These are phyloP conservation scores for Channa argus DNA, from an alignment of 2,113 vertebrate genomes.

Conservation along the genomic window DNA sequence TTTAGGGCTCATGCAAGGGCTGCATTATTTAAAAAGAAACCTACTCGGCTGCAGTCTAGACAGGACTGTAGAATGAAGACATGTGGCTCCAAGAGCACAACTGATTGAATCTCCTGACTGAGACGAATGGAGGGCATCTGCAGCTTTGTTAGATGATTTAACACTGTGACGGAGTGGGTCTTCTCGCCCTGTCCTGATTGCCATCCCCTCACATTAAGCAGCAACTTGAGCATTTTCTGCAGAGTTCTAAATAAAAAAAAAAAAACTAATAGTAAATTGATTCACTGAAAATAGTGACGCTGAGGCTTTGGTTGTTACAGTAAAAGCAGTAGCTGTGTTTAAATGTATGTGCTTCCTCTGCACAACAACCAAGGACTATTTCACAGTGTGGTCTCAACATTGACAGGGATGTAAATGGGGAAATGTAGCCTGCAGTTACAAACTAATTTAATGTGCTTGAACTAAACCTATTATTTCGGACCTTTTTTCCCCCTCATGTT, in stretches of 20 bases:
- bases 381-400: too few species aligned
- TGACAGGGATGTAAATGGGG: too few species aligned
- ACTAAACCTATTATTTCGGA: too few species aligned
- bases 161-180: slow-evolving; percentile 39
- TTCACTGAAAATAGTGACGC: background rate
- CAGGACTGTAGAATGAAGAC: slow-evolving; percentile 26
- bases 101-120: slow-evolving; percentile 48
- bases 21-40: slow-evolving; percentile 26
- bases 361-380: too few species aligned
- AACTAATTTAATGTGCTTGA: too few species aligned
- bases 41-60: background rate
- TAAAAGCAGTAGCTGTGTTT: too few species aligned
- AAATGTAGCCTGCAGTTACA: too few species aligned
- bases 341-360: too few species aligned
- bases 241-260: slow-evolving; percentile 19
- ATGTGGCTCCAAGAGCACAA: slow-evolving; percentile 26
- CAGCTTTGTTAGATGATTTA: slow-evolving; percentile 64
- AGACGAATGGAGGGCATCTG: slow-evolving; percentile 49
- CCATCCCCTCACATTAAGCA: slow-evolving; percentile 47
- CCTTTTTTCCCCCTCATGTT: too few species aligned
- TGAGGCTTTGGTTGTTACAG: background rate
- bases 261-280: too few species aligned
- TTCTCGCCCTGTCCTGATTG: slow-evolving; percentile 48
- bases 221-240: slow-evolving; percentile 27
- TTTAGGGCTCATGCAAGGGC: background rate